Evolutionary conservation across 2,113 vertebrate species (phyloP).

Genomic region (Nothoprocta perdicaria): DNA sequence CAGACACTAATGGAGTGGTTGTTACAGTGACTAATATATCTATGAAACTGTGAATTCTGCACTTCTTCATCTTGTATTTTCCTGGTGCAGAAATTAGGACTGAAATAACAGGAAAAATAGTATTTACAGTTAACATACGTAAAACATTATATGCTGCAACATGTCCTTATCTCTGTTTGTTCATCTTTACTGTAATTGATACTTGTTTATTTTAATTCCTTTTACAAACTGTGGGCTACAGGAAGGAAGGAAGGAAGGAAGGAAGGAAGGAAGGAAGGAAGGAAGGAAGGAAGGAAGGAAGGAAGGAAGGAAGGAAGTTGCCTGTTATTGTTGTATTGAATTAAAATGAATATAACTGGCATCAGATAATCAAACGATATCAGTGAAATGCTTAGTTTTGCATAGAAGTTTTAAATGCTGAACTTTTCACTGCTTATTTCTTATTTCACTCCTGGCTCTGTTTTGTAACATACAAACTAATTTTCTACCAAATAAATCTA

Average conservation of each 20-base stretch:
- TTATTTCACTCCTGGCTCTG: neutral
- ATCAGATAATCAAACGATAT: neutral
- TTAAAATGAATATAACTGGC: neutral
- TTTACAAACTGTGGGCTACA: neutral
- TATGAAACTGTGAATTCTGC: conserved; percentile 48
- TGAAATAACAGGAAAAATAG: neutral
- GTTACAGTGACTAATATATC: conserved; percentile 24
- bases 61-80: neutral
- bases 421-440: rapidly evolving
- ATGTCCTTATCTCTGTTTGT: rapidly evolving
- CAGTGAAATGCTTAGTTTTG: rapidly evolving
- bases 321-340: rapidly evolving
- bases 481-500: neutral
- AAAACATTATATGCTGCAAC: neutral
- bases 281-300: neutral
- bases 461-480: neutral
- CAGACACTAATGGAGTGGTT: conserved; percentile 73
- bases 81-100: neutral
- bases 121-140: neutral
- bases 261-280: too few species aligned
- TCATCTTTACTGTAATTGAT: neutral
- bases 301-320: neutral
- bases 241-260: neutral
- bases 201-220: neutral
- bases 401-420: neutral